Evolutionary conservation across 53 echinoderm and acorn worm species (phyloP), one percentile per base, ranked within the genome.

Genomic region (Astropecten irregularis): DNA sequence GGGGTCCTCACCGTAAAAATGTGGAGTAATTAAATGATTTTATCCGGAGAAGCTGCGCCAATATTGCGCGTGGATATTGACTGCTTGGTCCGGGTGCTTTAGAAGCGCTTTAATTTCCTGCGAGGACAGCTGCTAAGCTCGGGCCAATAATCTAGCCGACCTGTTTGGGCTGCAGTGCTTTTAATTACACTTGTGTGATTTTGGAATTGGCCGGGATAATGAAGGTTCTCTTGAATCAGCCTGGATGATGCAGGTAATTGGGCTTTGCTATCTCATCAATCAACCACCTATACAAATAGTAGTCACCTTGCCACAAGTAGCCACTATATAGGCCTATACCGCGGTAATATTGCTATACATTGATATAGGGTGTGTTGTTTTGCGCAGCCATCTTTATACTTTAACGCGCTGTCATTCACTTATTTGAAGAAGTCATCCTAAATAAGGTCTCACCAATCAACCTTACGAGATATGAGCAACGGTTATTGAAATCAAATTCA

Each of bases 181-280:
- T 76, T 79, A 79, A 79, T 79, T 79, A 79, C 79, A 79, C 79
- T 62, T 79, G 79, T 79, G 79, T 79, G 79, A 79, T 79, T 79
- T 79, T 59, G 79, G 79, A 79, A 79, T 79, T 79, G 79, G 79
- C 61, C 49, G 32, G 61, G 79, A 79, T 79, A 79, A 79, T 79
- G 79, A 59, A 79, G 48, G 46, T 20, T 47, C 33, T 79, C 79
- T 79, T 79, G 60, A 79, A 47, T 49, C 79, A 37, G 38, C 15
- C n/a, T 46, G 49, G 62, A 44, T 79, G 79, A 79, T 57, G 74
- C 57, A 38, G 58, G 57, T 74, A 74, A 62, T 79, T 79, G 79
- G 79, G 60, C 47, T 28, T 79, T 46, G 79, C 62, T 61, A 60
- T 61, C 62, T 30, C 79, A 79, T 79, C 62, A 79, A 79, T 79